phyloP scores from a whole-genome alignment of 2,797 vertebrate species.

The Gallirallus australis region DNA sequence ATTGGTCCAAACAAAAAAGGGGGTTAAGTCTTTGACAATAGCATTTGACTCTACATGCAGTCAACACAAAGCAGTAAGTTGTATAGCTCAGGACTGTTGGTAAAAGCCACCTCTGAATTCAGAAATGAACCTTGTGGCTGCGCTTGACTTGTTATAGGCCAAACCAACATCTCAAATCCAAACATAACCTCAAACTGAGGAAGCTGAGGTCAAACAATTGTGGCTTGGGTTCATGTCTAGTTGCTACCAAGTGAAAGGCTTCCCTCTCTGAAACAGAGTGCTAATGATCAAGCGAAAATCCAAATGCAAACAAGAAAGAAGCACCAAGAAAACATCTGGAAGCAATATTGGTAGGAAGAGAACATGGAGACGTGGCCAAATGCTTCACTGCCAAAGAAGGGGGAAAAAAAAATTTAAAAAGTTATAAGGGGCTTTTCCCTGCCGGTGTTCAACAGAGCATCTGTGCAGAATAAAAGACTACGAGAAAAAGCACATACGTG shows the following conservation, averaged over 20 bases:
- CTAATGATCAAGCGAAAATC: slow-evolving; percentile 18
- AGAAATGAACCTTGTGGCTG: slow-evolving; percentile 8
- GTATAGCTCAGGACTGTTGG: background rate
- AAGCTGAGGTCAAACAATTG: slow-evolving; percentile 55
- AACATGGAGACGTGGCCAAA: slow-evolving; percentile 59
- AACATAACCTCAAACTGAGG: slow-evolving; percentile 29
- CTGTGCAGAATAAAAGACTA: background rate
- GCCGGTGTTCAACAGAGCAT: background rate
- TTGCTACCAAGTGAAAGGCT: slow-evolving; percentile 45
- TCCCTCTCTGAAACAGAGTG: slow-evolving; percentile 12
- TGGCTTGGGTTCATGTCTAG: slow-evolving; percentile 33
- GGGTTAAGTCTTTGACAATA: background rate
- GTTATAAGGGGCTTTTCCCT: slow-evolving; percentile 52
- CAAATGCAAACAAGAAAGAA: slow-evolving; percentile 14
- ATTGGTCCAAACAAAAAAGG: background rate
- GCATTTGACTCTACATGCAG: fast-evolving
- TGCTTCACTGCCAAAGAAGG: slow-evolving; percentile 21
- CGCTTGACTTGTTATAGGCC: background rate
- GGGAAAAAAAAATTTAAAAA: background rate
- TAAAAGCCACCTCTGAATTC: background rate
- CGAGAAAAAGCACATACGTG: background rate
- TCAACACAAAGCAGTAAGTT: background rate
- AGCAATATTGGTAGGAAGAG: slow-evolving; percentile 43
- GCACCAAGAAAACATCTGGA: slow-evolving; percentile 70
- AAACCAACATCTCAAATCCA: slow-evolving; percentile 39